A percentile compares a stretch with the other conserved stretches of the same genome.
phyloP scores from a whole-genome alignment of 2,113 vertebrate species.

The Ammodytes marinus region DNA sequence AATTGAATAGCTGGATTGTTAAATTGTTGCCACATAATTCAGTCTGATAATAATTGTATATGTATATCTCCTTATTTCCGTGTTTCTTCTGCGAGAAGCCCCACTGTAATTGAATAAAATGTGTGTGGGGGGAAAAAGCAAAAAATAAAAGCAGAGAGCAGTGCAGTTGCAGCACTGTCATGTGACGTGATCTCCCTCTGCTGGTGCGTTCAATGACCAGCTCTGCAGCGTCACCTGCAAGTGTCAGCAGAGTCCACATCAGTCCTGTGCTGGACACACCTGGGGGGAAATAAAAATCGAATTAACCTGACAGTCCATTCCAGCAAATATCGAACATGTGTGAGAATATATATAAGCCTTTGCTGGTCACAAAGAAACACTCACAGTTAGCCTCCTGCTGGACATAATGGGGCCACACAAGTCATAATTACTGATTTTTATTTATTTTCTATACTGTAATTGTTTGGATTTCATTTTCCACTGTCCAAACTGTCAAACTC shows the following conservation, averaged over 20 bases:
- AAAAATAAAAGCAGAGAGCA: background rate
- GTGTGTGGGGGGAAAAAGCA: background rate
- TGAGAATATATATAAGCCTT: background rate
- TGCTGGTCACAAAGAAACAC: background rate
- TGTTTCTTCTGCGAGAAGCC: background rate
- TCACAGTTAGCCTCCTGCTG: background rate
- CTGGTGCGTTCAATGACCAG: constrained; percentile 69
- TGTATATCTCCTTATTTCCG: background rate
- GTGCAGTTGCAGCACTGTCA: constrained; percentile 4
- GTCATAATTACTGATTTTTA: background rate
- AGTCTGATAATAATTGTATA: background rate
- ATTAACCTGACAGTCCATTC: background rate
- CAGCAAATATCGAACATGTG: background rate
- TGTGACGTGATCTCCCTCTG: constrained; percentile 78
- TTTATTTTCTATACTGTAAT: constrained; percentile 16
- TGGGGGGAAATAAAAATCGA: background rate
- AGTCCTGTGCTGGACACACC: background rate
- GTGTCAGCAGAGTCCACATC: background rate
- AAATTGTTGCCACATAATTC: background rate
- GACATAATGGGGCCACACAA: background rate
- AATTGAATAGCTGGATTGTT: background rate
- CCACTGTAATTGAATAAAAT: background rate
- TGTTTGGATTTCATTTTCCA: constrained; percentile 48
- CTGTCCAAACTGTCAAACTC: constrained; percentile 49
- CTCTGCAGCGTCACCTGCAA: constrained; percentile 17